These are phyloP conservation scores for Bombus cullumanus DNA, from an alignment of 1,140 invertebrate species.

Conservation along the genomic window DNA sequence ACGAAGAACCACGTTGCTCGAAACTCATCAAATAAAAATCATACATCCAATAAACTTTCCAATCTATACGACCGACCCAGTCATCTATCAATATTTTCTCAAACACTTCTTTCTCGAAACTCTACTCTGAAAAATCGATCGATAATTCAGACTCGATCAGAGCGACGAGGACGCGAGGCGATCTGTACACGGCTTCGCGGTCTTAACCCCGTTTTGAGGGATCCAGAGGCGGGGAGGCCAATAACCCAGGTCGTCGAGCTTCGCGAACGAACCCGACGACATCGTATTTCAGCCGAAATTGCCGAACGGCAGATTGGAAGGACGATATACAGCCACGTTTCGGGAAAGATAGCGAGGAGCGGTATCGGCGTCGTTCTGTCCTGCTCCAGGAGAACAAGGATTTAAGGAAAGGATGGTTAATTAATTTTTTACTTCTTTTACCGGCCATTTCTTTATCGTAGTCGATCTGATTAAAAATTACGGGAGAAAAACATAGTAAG, in stretches of 20 bases:
- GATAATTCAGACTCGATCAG: not conserved
- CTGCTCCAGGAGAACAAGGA: constrained; percentile 26
- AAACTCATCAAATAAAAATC: not conserved
- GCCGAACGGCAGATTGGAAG: constrained; percentile 81
- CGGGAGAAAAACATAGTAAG: too few relatives aligned
- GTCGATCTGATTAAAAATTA: not conserved
- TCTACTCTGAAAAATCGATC: constrained; percentile 5
- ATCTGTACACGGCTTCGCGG: constrained; percentile 55
- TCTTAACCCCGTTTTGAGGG: constrained; percentile 79
- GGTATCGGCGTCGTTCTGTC: constrained; percentile 59
- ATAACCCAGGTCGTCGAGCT: constrained; percentile 69
- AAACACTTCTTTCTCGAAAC: too few relatives aligned
- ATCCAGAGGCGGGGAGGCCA: constrained; percentile 66
- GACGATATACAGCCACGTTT: constrained; percentile 81
- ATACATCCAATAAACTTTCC: not conserved
- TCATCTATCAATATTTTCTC: not conserved
- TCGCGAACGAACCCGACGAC: constrained; percentile 80
- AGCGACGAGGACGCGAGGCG: not conserved
- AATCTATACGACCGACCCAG: not conserved
- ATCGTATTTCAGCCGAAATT: constrained; percentile 83
- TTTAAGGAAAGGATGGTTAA: constrained; percentile 64
- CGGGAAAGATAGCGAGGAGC: constrained; percentile 68
- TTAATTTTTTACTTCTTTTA: constrained; percentile 43
- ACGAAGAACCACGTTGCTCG: too few relatives aligned
- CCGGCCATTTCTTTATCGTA: constrained; percentile 38